phyloP scores from a whole-genome alignment of 2,888 invertebrate species.

The Caenorhabditis sp. region DNA sequence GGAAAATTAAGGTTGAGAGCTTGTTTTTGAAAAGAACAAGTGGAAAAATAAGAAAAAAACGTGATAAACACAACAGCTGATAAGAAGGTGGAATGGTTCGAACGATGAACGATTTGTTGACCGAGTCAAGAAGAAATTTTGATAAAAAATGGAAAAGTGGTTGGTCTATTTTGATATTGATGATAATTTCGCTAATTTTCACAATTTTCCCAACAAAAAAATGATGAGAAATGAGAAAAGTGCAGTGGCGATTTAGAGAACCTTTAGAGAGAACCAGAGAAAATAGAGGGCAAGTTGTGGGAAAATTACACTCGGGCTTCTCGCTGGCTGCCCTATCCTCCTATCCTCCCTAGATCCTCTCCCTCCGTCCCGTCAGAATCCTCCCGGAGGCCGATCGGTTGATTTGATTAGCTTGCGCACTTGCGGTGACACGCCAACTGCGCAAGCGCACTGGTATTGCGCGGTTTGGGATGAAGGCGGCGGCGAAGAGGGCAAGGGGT shows the following conservation, averaged over 20 bases:
- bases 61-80: no score
- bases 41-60: background rate
- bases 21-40: background rate
- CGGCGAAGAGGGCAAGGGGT: no score
- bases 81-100: no score
- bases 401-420: slow-evolving; percentile 56
- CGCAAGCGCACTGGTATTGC: slow-evolving; percentile 38
- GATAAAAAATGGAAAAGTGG: no score
- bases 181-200: no score
- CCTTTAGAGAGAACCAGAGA: background rate
- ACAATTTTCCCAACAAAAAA: no score
- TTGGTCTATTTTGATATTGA: no score
- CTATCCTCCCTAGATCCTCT: no score
- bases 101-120: no score
- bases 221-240: no score
- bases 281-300: slow-evolving; percentile 46
- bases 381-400: slow-evolving; percentile 38
- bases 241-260: background rate
- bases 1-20: slow-evolving; percentile 13
- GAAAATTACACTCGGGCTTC: slow-evolving; percentile 53
- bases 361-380: slow-evolving; percentile 27
- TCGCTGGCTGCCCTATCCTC: no score
- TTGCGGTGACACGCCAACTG: slow-evolving; percentile 26
- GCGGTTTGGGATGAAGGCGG: background rate
- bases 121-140: no score